Evolutionary conservation across 2,113 vertebrate species (phyloP), one percentile per base, ranked within the genome.

Genomic region (Calidris pugnax): DNA sequence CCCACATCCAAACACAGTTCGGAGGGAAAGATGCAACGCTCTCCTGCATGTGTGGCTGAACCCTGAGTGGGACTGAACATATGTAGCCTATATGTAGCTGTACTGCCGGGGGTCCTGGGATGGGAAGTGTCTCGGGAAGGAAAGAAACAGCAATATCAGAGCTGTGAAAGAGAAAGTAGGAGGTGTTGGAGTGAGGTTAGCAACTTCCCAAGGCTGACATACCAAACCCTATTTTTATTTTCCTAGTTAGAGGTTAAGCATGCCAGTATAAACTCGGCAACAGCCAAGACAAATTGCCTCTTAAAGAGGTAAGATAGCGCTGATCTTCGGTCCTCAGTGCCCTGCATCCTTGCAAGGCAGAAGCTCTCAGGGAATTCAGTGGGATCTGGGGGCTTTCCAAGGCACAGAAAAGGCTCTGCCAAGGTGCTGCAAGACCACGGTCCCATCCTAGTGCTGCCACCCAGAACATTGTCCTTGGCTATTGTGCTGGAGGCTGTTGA

Each of bases 1-100:
- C 59, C 28, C n/a, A 5, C 37, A 7, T 1, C 67, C 3, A 0
- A 21, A 3, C 0, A 2, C 20, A 1, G 15, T 11, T 7, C 4
- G 3, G 17, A 56, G 55, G 66, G 30, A 35, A 16, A 23, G 53
- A 9, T 16, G 8, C 39, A 11, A 35, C 7, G 4, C 9, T 30
- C 13, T 41, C 24, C 37, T 20, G 64, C 14, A 3, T 1, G 22
- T 2, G 35, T 20, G 69, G 63, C 63, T 21, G 35, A 23, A 35
- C 2, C 50, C 64, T 2, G 4, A 2, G 33, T 4, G n/a, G 11
- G 57, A 14, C 22, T 1, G 18, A 72, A 53, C 3, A 0, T 1
- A 4, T 1, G 62, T 1, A 26, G n/a, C 41, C 9, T 1, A 12
- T 0, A 22, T n/a, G n/a, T n/a, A n/a, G 15, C 26, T 13, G 48